phyloP scores from a whole-genome alignment of 2,888 invertebrate genomes.

The Quadriops clusia region DNA sequence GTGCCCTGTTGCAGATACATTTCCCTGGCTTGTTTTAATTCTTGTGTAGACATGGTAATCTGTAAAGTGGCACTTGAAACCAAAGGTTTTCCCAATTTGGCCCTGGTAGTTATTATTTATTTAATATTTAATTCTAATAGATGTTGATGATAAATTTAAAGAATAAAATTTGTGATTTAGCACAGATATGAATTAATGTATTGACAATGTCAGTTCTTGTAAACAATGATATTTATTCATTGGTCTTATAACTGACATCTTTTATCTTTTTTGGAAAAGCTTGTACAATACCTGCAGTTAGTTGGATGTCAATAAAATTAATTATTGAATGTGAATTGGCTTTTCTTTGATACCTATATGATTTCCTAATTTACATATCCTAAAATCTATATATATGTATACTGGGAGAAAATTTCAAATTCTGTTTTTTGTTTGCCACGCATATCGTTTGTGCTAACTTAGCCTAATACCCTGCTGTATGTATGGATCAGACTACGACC shows the following conservation, averaged over 20 bases:
- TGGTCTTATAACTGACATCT: conserved; percentile 30
- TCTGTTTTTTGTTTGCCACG: no score
- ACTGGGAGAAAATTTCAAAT: no score
- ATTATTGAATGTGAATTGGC: conserved; percentile 24
- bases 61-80: neutral
- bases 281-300: conserved; percentile 37
- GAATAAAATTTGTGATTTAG: conserved; percentile 26
- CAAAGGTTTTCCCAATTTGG: conserved; percentile 1
- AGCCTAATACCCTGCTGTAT: no score
- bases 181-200: conserved; percentile 31
- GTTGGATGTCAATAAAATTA: conserved; percentile 34
- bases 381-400: no score
- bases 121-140: conserved; percentile 7
- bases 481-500: no score
- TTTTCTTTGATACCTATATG: no score
- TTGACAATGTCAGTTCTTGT: conserved; percentile 36
- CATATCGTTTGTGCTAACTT: no score
- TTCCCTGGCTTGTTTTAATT: conserved; percentile 5
- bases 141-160: conserved; percentile 7
- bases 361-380: no score
- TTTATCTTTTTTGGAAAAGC: conserved; percentile 26
- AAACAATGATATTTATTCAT: conserved; percentile 31
- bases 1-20: conserved; percentile 3
- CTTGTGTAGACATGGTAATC: conserved; percentile 5
- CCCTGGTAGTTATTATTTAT: conserved; percentile 4